A percentile compares a stretch with the other conserved stretches of the same genome.
phyloP scores from a whole-genome alignment of 2,797 vertebrate species.

The Trematomus bernacchii region DNA sequence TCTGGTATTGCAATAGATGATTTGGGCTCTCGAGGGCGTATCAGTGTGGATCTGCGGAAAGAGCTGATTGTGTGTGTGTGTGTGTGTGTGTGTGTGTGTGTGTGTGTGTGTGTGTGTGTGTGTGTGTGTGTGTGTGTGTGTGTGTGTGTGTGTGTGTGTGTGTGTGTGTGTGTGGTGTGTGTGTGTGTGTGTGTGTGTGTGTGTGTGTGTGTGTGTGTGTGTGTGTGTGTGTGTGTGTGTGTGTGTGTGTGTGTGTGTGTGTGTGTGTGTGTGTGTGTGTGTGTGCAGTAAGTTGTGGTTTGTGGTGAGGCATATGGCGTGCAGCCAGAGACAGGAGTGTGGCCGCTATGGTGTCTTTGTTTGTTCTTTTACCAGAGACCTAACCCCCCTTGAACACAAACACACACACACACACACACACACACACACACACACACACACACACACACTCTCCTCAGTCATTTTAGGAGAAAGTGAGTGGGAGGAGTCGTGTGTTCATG shows the following conservation, averaged over 20 bases:
- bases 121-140: no score
- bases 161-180: no score
- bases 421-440: conserved; percentile 11
- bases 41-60: conserved; percentile 65
- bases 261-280: no score
- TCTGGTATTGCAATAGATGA: conserved; percentile 75
- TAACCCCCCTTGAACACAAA: conserved; percentile 8
- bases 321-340: conserved; percentile 79
- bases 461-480: conserved; percentile 69
- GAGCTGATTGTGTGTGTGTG: conserved; percentile 57
- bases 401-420: conserved; percentile 21
- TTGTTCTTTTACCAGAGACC: conserved; percentile 77
- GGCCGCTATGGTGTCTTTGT: conserved; percentile 82
- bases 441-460: conserved; percentile 36
- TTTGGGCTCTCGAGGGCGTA: conserved; percentile 67
- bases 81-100: conserved; percentile 12
- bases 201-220: no score
- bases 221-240: no score
- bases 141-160: no score
- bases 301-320: conserved; percentile 77
- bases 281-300: conserved; percentile 68
- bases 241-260: no score
- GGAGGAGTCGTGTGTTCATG: conserved; percentile 64
- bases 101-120: no score
- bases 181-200: no score